Evolutionary conservation across 2,888 invertebrate genomes (phyloP), one percentile per base, ranked within the genome.

Genomic region (Ectemnius lituratus): DNA sequence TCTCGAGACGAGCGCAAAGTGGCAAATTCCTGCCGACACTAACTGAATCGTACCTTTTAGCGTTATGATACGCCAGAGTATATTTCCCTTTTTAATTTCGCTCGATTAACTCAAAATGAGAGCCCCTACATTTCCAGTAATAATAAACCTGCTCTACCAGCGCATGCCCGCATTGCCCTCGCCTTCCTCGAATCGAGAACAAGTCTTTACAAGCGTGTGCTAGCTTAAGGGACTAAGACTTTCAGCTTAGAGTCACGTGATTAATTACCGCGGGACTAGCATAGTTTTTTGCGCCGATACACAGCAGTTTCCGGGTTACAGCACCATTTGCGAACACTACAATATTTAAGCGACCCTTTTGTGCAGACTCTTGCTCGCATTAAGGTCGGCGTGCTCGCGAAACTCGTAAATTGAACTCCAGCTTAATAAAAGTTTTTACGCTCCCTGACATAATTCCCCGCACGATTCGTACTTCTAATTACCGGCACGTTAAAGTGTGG

Each of bases 371-470:
- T 23, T 23, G 45, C 23, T 14, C 66, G 47, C 59, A 47, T 47
- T 58, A 23, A 66, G 45, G 37, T 14, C 52, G 27, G 5, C 46
- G 37, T 37, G 66, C 18, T 69, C 63, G 58, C 59, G 65, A 65
- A 67, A 71, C 67, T 20, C 18, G 20, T 56, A 75, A 72, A 67
- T 20, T 47, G 18, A 68, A 16, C 57, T 62, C 59, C n/a, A 20
- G 14, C n/a, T 68, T 75, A 72, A 72, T 72, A 59, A 72, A 68
- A 47, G 13, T 45, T 28, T 62, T n/a, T 47, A 27, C 62, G 60
- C 37, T 64, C 57, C 49, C 67, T 47, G 58, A 67, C 28, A 27
- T 46, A 27, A 52, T 46, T 8, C 52, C 45, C 18, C 57, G 49
- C 18, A 20, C 46, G 16, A 71, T 45, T 52, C 62, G 16, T 63